Conservation (phyloP, 2,888 invertebrate species). For the Cyrtodaria siliqua region DNA sequence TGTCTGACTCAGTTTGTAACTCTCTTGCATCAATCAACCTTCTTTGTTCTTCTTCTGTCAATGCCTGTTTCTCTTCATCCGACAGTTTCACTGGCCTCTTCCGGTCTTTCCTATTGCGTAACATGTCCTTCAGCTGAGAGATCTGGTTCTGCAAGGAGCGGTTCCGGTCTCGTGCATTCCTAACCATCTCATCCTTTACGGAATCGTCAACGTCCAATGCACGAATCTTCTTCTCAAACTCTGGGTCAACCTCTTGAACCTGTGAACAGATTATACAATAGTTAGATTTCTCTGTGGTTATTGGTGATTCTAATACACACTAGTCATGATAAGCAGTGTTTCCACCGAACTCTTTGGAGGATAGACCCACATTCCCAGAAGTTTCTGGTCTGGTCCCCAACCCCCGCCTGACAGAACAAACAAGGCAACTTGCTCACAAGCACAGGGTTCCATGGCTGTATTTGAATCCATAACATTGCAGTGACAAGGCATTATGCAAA, state of each 20-base stretch:
- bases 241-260: conserved; percentile 64
- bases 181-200: conserved; percentile 69
- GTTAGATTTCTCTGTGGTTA: neutral
- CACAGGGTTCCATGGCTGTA: no score
- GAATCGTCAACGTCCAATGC: conserved; percentile 64
- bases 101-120: conserved; percentile 66
- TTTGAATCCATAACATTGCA: no score
- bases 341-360: no score
- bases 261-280: conserved; percentile 1
- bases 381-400: no score
- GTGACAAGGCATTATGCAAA: no score
- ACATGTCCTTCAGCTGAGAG: conserved; percentile 66
- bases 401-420: no score
- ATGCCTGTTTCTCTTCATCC: conserved; percentile 66
- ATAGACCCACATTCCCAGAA: no score
- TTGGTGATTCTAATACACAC: no score
- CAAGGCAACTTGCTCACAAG: no score
- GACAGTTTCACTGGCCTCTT: conserved; percentile 58
- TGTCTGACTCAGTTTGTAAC: conserved; percentile 77
- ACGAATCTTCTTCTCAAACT: conserved; percentile 69
- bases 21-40: conserved; percentile 67
- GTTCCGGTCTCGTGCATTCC: conserved; percentile 60
- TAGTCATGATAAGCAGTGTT: no score
- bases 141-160: conserved; percentile 64
- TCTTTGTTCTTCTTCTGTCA: conserved; percentile 74